A percentile compares a stretch with the other conserved stretches of the same genome.
These are phyloP conservation scores for Heliconius hortense DNA, from an alignment of 2,888 invertebrate species.

Conservation along the genomic window DNA sequence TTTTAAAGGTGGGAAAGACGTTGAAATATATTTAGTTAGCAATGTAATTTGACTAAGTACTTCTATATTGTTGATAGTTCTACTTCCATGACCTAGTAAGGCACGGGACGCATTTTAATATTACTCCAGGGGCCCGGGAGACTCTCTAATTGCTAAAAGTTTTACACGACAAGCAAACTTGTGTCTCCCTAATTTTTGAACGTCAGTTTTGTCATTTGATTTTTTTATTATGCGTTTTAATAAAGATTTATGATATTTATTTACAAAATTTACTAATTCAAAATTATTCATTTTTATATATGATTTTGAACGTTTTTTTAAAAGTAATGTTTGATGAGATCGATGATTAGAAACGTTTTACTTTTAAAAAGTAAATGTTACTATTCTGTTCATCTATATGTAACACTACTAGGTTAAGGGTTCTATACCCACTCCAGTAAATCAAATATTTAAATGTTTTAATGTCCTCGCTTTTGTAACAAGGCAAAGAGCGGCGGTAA, in stretches of 20 bases:
- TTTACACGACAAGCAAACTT: slow-evolving; percentile 33
- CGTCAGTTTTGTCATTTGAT: slow-evolving; percentile 25
- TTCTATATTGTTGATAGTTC: background rate
- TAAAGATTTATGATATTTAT: background rate
- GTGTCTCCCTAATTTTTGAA: slow-evolving; percentile 34
- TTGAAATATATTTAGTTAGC: background rate
- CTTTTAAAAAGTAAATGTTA: too few relatives aligned
- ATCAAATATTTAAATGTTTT: too few relatives aligned
- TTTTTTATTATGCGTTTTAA: slow-evolving; percentile 9
- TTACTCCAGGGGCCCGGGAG: slow-evolving; percentile 41
- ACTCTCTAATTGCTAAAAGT: slow-evolving; percentile 53
- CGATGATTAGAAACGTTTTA: too few relatives aligned
- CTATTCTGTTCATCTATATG: too few relatives aligned
- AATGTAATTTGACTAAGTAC: slow-evolving; percentile 13
- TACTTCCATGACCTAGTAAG: slow-evolving; percentile 22
- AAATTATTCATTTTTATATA: too few relatives aligned
- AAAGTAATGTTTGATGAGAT: too few relatives aligned
- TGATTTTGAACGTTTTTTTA: too few relatives aligned
- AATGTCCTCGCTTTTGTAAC: too few relatives aligned
- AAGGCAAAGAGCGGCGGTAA: too few relatives aligned
- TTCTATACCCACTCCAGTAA: too few relatives aligned
- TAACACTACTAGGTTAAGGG: too few relatives aligned
- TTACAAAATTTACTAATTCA: background rate
- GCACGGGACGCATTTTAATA: slow-evolving; percentile 36
- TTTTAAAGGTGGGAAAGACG: background rate